Conservation (phyloP, 2,113 vertebrate species). For the Engystomops pustulosus region DNA sequence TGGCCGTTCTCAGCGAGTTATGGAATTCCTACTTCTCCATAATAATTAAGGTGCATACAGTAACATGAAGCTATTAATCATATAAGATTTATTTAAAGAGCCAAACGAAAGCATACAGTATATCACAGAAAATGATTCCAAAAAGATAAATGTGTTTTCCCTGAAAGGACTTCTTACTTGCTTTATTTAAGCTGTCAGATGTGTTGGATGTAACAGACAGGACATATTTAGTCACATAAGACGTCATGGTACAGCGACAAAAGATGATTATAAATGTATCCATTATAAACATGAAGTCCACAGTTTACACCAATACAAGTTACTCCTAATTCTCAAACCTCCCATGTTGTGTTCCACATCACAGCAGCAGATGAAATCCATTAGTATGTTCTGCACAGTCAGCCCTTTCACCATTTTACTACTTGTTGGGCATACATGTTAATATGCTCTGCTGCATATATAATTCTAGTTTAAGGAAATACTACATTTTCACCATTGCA, state of each 20-base stretch:
- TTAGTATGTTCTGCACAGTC: constrained; percentile 24
- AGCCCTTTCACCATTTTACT: constrained; percentile 19
- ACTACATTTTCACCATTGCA: constrained; percentile 22
- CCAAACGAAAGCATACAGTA: too few relatives aligned
- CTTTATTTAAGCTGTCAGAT: too few relatives aligned
- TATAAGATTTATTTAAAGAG: too few relatives aligned
- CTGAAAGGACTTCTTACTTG: not conserved
- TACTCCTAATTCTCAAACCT: not conserved
- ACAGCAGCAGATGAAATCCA: constrained; percentile 4
- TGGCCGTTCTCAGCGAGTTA: too few relatives aligned
- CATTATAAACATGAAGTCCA: not conserved
- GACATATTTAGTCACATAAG: too few relatives aligned
- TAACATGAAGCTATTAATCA: too few relatives aligned
- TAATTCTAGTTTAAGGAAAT: not conserved
- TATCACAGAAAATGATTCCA: too few relatives aligned
- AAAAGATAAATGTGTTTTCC: not conserved
- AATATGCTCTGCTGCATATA: constrained; percentile 7
- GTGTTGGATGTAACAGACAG: not conserved
- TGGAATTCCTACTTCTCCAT: too few relatives aligned
- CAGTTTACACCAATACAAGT: not conserved
- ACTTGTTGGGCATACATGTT: not conserved
- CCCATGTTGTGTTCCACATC: constrained; percentile 23
- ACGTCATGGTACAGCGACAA: not conserved
- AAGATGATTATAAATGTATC: not conserved
- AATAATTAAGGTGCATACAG: too few relatives aligned